Base-by-base conservation (phyloP, 2,113 vertebrate species). In the Rhizomys pruinosus region DNA sequence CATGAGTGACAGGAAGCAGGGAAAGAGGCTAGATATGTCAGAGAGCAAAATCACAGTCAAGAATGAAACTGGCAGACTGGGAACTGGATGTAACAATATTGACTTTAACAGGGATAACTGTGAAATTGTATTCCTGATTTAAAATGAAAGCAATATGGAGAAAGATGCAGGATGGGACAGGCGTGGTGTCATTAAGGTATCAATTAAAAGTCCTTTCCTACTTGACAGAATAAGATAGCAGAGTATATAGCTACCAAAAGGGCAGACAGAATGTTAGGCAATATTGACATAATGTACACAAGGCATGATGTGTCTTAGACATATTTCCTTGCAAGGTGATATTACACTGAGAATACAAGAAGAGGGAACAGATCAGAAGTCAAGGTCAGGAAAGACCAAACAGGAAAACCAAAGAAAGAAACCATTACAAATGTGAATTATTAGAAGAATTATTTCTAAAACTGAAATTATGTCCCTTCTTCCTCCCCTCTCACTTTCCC, bases 131-230 rank as follows among this genome's bases (percentile, higher is more conserved):
- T 81, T 84, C 27, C 19, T 32, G 34, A 71, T 19, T 90, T 90
- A n/a, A 79, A 84, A 34, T 74, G 17, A 78, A 91, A 87, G 25
- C 22, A 88, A 78, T 52, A 68, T 94, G 64, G 85, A 69, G 34
- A 81, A 89, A 89, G 47, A 44, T 79, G 57, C 5, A 68, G 42
- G 13, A 34, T 29, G 68, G 12, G 10, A 73, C 25, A 77, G 22
- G 9, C 42, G 44, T 79, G 57, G 47, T 20, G 81, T 88, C 59
- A 27, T 34, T 73, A 69, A 93, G 66, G 52, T 4, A 13, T n/a
- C 84, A 78, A 78, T n/a, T 81, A 74, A 69, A 66, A 52, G 47
- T 20, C 19, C 82, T 84, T 66, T n/a, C n/a, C 91, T 85, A 37
- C 15, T n/a, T 68, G 19, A 44, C 9, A 66, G 25, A 79, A 86